Base-by-base conservation (phyloP, 2,113 vertebrate species). In the Xiphias gladius region DNA sequence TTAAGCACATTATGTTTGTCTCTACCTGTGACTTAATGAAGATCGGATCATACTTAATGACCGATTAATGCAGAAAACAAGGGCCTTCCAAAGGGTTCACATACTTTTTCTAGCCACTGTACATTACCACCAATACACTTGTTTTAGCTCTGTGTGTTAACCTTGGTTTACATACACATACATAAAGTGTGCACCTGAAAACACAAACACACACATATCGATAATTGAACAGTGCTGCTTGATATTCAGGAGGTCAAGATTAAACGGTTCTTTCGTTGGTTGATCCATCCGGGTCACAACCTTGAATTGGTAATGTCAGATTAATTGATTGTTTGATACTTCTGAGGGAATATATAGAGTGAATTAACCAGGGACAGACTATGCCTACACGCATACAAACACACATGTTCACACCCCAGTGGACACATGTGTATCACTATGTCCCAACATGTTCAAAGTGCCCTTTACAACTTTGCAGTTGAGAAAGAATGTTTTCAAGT, bases 231-330 rank as follows among this genome's bases (percentile, higher is more conserved):
- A 20, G 13, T 52, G 62, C 81, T 71, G 54, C 52, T 90, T 72
- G 12, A 24, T 64, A 73, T 83, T 78, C 58, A 78, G 76, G 63
- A 89, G 93, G 89, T 91, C 87, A 87, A 86, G 82, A 93, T 90
- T 81, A 87, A 92, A 89, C 39, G 7, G 20, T 66, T 78, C 82
- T 88, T 91, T 81, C 77, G 83, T 79, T 89, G 70, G 83, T 83
- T 90, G 80, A 90, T 84, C 76, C 73, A 65, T 41, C 11, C 11
- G 19, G 80, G 87, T 89, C 81, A 59, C 71, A 43, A 92, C 91
- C 87, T 92, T 92, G 88, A 93, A 83, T 83, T 22, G 62, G 41
- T 84, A 90, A 92, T 89, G 77, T 48, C 61, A 65, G 63, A 90
- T 86, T 59, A 80, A 93, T 82, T 82, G 82, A 87, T 90, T 86